Percentiles rank a stretch among this genome's conserved stretches.
Evolutionary conservation across 2,888 invertebrate genomes (phyloP).

Genomic region (Alentia gelatinosa): DNA sequence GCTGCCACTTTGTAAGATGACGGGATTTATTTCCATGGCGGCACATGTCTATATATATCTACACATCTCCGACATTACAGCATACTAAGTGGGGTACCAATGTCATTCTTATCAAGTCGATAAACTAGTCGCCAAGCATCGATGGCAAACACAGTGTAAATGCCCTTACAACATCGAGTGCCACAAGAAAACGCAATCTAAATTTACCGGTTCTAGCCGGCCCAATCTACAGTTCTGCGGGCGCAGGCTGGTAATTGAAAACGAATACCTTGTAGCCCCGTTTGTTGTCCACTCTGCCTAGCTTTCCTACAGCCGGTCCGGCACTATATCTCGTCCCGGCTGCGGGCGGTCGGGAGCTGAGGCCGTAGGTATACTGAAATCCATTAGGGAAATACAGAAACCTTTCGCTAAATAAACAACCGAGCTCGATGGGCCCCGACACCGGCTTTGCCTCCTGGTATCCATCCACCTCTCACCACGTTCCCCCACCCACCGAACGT

Average conservation of each 20-base stretch:
- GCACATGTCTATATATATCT: too few species aligned
- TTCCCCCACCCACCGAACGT: background rate
- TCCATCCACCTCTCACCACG: background rate
- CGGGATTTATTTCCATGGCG: too few species aligned
- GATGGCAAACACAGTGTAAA: too few species aligned
- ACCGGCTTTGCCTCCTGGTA: background rate
- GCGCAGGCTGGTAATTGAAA: background rate
- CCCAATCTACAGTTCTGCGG: too few species aligned
- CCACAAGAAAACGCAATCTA: too few species aligned
- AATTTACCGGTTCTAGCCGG: too few species aligned
- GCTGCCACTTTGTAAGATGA: too few species aligned
- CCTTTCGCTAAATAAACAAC: background rate
- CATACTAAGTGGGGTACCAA: too few species aligned
- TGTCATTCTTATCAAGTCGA: too few species aligned
- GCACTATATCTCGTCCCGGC: background rate
- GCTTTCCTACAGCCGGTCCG: background rate
- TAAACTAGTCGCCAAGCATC: too few species aligned
- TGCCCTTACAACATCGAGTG: too few species aligned
- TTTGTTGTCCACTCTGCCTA: background rate
- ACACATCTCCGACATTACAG: too few species aligned
- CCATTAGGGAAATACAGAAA: conserved; percentile 6
- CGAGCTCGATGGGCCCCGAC: background rate
- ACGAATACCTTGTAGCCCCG: background rate
- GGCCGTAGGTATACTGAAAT: background rate
- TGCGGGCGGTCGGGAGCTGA: background rate